Evolutionary conservation across 2,113 vertebrate species (phyloP).

Genomic region (Poecilia latipinna): DNA sequence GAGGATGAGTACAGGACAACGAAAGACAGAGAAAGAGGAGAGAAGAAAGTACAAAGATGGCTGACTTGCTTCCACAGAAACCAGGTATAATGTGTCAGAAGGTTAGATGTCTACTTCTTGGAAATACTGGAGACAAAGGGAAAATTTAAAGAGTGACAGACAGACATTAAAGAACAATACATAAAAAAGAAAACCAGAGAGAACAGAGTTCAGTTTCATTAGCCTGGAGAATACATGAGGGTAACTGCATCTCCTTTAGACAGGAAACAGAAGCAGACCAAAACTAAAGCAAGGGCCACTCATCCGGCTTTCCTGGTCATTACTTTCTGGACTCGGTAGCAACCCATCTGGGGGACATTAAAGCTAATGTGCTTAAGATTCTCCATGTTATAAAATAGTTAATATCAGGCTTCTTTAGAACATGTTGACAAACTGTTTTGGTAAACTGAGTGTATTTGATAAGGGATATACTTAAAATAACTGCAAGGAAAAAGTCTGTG

Average conservation of each 20-base stretch:
- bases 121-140: conserved; percentile 2
- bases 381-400: too few species aligned
- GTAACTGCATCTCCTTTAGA: neutral
- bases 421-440: too few species aligned
- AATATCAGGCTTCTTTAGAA: too few species aligned
- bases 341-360: conserved; percentile 23
- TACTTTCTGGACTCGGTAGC: neutral
- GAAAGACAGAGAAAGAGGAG: neutral
- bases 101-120: neutral
- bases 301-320: conserved; percentile 4
- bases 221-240: neutral
- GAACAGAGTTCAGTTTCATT: neutral
- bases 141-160: neutral
- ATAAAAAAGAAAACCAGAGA: neutral
- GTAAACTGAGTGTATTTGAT: too few species aligned
- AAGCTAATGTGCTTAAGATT: conserved; percentile 24
- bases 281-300: neutral
- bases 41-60: conserved; percentile 1
- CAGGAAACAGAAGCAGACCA: conserved; percentile 1
- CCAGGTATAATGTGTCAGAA: neutral
- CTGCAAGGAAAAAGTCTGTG: too few species aligned
- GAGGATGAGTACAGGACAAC: neutral
- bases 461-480: too few species aligned
- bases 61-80: conserved; percentile 12
- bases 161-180: neutral